Percentiles rank a stretch among this genome's conserved stretches.
phyloP scores from a whole-genome alignment of 2,797 vertebrate genomes.

The Eurystomus glaucurus region DNA sequence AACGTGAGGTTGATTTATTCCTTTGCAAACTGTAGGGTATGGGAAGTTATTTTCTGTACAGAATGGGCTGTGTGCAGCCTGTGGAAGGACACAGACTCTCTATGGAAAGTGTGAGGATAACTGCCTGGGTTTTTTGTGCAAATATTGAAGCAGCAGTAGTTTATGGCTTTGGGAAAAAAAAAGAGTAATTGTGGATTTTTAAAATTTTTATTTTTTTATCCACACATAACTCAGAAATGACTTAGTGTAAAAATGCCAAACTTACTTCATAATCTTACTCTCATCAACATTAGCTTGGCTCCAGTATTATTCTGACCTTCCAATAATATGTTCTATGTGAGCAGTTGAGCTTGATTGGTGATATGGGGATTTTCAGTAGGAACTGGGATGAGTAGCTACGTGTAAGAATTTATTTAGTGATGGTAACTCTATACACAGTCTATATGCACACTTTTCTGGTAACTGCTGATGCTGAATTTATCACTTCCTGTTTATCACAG shows the following conservation, averaged over 20 bases:
- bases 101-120: neutral
- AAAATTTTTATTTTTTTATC: neutral
- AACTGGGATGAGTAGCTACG: neutral
- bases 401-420: neutral
- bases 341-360: slow-evolving; percentile 19
- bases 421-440: neutral
- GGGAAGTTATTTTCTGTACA: neutral
- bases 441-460: neutral
- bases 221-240: slow-evolving; percentile 18
- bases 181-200: neutral
- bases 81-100: neutral
- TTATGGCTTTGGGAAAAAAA: neutral
- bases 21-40: neutral
- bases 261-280: slow-evolving; percentile 25
- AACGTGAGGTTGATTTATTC: neutral
- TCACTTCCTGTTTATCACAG: neutral
- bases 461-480: neutral
- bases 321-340: neutral
- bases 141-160: neutral
- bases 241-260: slow-evolving; percentile 45
- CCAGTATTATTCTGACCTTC: neutral
- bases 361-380: slow-evolving; percentile 11
- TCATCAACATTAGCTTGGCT: slow-evolving; percentile 11
- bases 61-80: neutral
- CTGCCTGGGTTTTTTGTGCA: neutral